Percentiles rank a stretch among this genome's conserved stretches.
Evolutionary conservation across 2,113 vertebrate genomes (phyloP).

Genomic region (Porphyrio hochstetteri): DNA sequence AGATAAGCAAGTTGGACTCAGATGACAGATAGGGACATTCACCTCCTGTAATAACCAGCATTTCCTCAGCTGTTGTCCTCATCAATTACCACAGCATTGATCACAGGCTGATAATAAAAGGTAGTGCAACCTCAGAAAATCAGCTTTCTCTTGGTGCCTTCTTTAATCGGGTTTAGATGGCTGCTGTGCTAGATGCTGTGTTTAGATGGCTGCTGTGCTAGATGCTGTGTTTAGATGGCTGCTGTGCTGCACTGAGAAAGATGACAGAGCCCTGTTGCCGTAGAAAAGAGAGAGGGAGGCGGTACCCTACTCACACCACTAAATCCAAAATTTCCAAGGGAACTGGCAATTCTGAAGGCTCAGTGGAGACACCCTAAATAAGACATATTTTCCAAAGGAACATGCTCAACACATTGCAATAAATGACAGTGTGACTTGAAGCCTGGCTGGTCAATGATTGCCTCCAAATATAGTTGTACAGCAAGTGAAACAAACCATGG

Average conservation of each 20-base stretch:
- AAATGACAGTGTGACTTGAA: not conserved
- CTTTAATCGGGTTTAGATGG: not conserved
- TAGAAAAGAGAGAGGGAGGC: not conserved
- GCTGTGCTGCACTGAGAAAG: not conserved
- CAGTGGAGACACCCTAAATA: not conserved
- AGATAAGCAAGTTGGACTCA: slow-evolving; percentile 35
- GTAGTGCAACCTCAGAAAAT: slow-evolving; percentile 6
- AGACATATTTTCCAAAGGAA: not conserved
- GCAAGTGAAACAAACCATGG: not conserved
- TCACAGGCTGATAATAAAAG: slow-evolving; percentile 22
- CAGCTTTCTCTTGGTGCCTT: not conserved
- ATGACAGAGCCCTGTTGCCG: not conserved
- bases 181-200: not conserved
- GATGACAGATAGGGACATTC: slow-evolving; percentile 35
- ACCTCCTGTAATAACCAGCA: slow-evolving; percentile 16
- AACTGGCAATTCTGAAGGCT: not conserved
- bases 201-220: not conserved
- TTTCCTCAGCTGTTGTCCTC: slow-evolving; percentile 23
- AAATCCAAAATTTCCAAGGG: not conserved
- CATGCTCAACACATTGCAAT: not conserved
- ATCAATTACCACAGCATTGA: slow-evolving; percentile 26
- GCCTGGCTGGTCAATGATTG: not conserved
- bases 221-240: not conserved
- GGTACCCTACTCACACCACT: not conserved
- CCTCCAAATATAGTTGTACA: not conserved